phyloP scores from a whole-genome alignment of 2,797 vertebrate species.

The Rousettus madagascariensis region DNA sequence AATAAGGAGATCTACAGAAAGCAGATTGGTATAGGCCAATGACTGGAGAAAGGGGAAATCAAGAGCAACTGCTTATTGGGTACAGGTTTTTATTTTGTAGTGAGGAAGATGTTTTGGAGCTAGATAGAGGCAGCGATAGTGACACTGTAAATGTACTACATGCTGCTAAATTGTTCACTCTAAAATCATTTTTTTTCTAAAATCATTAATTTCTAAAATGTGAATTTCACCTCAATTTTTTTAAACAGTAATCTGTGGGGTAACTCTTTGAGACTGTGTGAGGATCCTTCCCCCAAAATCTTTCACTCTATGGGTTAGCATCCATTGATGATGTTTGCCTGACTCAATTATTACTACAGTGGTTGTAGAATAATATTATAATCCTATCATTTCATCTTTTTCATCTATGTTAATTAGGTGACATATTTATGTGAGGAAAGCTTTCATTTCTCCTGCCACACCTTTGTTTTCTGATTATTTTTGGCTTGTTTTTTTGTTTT shows the following conservation, averaged over 20 bases:
- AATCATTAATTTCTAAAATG: background rate
- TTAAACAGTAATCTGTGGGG: background rate
- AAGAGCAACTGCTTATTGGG: background rate
- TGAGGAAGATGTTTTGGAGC: background rate
- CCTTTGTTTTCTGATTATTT: background rate
- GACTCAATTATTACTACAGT: background rate
- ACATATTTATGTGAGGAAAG: background rate
- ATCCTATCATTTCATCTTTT: background rate
- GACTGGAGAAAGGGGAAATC: background rate
- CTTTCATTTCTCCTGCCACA: background rate
- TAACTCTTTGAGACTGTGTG: background rate
- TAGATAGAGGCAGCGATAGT: background rate
- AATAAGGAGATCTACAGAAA: background rate
- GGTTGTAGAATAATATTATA: background rate
- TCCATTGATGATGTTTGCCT: background rate
- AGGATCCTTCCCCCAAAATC: background rate
- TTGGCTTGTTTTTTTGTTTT: background rate
- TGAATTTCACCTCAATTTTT: background rate
- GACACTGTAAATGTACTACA: background rate
- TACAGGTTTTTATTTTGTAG: background rate
- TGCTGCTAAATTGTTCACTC: background rate
- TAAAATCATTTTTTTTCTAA: background rate
- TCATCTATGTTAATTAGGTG: background rate
- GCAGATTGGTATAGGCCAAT: background rate
- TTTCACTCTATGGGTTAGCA: background rate